Base-by-base conservation (phyloP, 2,888 invertebrate genomes). In the Dermolepida albohirtum region DNA sequence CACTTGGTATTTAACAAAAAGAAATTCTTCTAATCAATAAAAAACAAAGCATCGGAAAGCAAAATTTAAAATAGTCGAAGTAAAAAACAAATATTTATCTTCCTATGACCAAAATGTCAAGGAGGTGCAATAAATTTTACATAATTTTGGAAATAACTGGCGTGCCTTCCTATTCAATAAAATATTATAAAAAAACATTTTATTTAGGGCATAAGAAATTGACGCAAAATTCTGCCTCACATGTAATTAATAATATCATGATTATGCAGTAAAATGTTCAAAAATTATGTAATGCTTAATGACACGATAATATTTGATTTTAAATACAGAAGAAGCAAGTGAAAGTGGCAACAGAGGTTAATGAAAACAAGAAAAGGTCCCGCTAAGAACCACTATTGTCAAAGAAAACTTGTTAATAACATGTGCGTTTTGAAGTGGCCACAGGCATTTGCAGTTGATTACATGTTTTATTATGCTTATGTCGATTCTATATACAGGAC, bases 111-210 rank as follows among this genome's bases (percentile, higher is more conserved):
- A 34, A 62, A 62, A 62, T 29, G 59, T 62, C 59, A 62, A 62
- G 59, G 59, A 62, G 10, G 17, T 29, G 2, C 29, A 6, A 29
- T 17, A 47, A 34, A 62, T 34, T 62, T 34, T 27, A 10, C 8
- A 47, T 29, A 44, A 59, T 29, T 59, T 59, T 59, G 14, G 44
- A 44, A 59, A 59, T 12, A 59, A 59, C 7, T 59, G 12, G 2
- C 27, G n/a, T 14, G 14, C 2, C 12, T 17, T 22, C 22, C 16
- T 17, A 29, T 7, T 29, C 8, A 34, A 22, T 22, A 22, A 22
- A 2, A 22, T 22, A 22, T 22, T 22, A 22, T 22, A 22, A 22
- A 22, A 22, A 22, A 2, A 22, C 22, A 1, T 22, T 22, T 22
- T n/a, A n/a, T n/a, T n/a, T n/a, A n/a, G n/a, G n/a, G 22, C 1